phyloP scores from a whole-genome alignment of 2,888 invertebrate genomes.

The Coremacera marginata region DNA sequence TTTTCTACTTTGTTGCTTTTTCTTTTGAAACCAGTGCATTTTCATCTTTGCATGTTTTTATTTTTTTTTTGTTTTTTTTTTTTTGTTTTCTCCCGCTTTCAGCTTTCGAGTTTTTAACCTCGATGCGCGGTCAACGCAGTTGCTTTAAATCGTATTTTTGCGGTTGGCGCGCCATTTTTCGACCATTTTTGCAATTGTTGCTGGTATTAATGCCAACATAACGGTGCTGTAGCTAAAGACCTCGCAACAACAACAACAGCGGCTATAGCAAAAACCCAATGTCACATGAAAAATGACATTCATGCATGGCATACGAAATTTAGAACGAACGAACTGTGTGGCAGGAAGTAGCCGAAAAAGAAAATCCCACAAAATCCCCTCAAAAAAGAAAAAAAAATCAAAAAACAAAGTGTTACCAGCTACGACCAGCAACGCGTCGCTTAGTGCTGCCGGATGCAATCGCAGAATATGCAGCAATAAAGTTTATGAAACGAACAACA shows the following conservation, averaged over 20 bases:
- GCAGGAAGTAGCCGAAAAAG: background rate
- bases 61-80: background rate
- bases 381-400: background rate
- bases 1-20: background rate
- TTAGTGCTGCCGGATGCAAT: conserved; percentile 13
- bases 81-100: background rate
- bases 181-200: background rate
- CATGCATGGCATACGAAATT: conserved; percentile 32
- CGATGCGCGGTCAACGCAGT: conserved; percentile 1
- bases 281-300: conserved; percentile 36
- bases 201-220: conserved; percentile 1
- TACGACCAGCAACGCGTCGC: background rate
- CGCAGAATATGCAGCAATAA: conserved; percentile 23
- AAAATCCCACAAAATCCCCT: background rate
- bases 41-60: background rate
- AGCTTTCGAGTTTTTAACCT: conserved; percentile 19
- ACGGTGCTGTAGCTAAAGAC: background rate
- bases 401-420: background rate
- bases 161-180: conserved; percentile 21
- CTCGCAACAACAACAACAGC: background rate
- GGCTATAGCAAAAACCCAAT: conserved; percentile 10
- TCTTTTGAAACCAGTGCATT: background rate
- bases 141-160: conserved; percentile 22
- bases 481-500: conserved; percentile 9
- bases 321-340: background rate